Evolutionary conservation across 2,797 vertebrate genomes (phyloP).

Genomic region (Brachymystax lenok): DNA sequence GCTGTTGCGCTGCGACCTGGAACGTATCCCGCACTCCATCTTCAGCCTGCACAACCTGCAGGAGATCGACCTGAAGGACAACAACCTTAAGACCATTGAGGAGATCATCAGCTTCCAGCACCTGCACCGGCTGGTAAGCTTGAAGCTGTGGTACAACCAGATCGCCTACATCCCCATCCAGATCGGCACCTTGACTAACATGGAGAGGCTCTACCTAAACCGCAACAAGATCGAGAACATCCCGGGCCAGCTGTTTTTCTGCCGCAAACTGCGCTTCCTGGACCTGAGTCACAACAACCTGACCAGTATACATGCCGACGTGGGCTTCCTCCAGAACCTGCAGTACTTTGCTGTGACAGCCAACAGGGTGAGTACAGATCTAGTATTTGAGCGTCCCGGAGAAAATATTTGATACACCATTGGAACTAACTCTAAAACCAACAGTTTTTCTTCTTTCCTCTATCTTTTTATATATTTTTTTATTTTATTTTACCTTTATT

Average conservation of each 20-base stretch:
- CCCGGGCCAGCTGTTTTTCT: conserved; percentile 94
- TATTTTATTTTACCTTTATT: no score
- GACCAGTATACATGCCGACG: conserved; percentile 86
- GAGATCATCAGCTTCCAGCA: conserved; percentile 99
- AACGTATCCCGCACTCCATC: conserved; percentile 96
- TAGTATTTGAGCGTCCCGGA: neutral
- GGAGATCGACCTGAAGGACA: conserved; percentile 98
- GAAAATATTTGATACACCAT: no score
- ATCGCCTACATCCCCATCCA: conserved; percentile 97
- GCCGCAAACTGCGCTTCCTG: conserved; percentile 91
- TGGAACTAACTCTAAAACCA: no score
- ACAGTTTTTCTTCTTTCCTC: no score
- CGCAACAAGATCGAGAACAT: conserved; percentile 97
- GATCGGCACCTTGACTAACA: conserved; percentile 91
- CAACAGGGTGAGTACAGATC: conserved; percentile 84
- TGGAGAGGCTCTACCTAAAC: conserved; percentile 95
- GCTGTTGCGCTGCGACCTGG: conserved; percentile 92
- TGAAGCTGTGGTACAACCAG: conserved; percentile 98
- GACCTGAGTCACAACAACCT: conserved; percentile 98
- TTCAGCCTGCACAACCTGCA: conserved; percentile 95
- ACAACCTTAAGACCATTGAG: conserved; percentile 98
- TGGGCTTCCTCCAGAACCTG: conserved; percentile 91
- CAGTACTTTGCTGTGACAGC: conserved; percentile 94
- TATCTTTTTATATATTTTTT: no score
- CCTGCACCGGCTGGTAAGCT: conserved; percentile 88